Evolutionary conservation across 2,797 vertebrate genomes (phyloP), one percentile per base, ranked within the genome.

Genomic region (Cyclopterus lumpus): DNA sequence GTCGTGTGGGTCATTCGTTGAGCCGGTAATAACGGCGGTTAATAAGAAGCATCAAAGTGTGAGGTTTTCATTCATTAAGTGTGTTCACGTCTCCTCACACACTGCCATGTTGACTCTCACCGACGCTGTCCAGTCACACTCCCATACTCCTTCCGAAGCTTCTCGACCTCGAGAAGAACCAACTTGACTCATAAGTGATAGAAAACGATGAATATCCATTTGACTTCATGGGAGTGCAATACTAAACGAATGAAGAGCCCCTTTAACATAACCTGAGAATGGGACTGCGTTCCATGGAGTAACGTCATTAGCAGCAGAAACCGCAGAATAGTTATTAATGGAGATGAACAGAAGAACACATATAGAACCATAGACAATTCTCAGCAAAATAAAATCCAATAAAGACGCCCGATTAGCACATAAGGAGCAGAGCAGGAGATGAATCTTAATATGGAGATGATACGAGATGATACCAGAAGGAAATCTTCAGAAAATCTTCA

Each of bases 351-450:
- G 30, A 55, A 10, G 18, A 30, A 34, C 24, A 32, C 7, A 34
- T 32, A 34, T 34, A 22, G 62, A 66, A 10, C 22, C 1, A 30
- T 36, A 38, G 46, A 60, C 5, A 32, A 48, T 40, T 60, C 28
- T 38, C 28, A 38, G 36, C 18, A 2, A 26, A 36, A 51, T 42
- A 9, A 32, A 62, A 54, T 44, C 42, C 10, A 36, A 18, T 34
- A 10, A 15, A 40, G 40, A 48, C 26, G 67, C 44, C 75, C 82
- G 84, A 92, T 90, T 86, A 80, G 67, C 73, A 48, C 72, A 77
- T 51, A 32, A 71, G 67, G 68, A 77, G 57, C 14, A 51, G 58
- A 62, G 79, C 72, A 59, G 40, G 36, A 76, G 77, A 88, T 80
- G 71, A 89, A 85, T 82, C 57, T 72, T 62, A 72, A 87, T 15